phyloP scores from a whole-genome alignment of 2,888 invertebrate species.

The Frankliniella intonsa region DNA sequence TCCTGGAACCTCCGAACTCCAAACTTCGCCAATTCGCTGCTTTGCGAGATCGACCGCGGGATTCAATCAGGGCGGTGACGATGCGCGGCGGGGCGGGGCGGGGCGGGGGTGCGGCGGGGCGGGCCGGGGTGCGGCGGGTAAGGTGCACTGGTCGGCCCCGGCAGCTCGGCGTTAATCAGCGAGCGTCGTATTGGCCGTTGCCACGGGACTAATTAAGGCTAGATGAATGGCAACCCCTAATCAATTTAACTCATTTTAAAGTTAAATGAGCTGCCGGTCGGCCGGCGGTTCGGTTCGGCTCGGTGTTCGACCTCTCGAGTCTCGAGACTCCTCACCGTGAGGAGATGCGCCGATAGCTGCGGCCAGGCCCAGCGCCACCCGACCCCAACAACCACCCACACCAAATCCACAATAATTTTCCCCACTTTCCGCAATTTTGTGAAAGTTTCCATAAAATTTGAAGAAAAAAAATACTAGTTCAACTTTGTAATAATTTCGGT shows the following conservation, averaged over 20 bases:
- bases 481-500: too few relatives aligned
- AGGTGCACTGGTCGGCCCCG: not conserved
- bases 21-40: not conserved
- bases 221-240: slow-evolving; percentile 21
- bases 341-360: too few relatives aligned
- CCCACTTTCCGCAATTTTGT: too few relatives aligned
- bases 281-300: too few relatives aligned
- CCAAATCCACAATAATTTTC: too few relatives aligned
- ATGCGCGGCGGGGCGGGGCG: not conserved
- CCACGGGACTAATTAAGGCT: slow-evolving; percentile 15
- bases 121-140: not conserved
- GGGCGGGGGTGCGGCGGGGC: too few relatives aligned
- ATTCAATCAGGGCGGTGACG: not conserved
- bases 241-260: slow-evolving; percentile 27
- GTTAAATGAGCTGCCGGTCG: slow-evolving; percentile 8
- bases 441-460: too few relatives aligned
- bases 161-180: not conserved
- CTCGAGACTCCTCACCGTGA: too few relatives aligned
- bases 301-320: too few relatives aligned
- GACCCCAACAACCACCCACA: too few relatives aligned
- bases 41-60: not conserved
- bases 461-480: too few relatives aligned
- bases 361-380: too few relatives aligned
- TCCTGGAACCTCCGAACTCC: not conserved
- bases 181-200: not conserved